These are phyloP conservation scores for Pseudolaguvia tuberculata DNA, from an alignment of 2,113 vertebrate species.

Conservation along the genomic window DNA sequence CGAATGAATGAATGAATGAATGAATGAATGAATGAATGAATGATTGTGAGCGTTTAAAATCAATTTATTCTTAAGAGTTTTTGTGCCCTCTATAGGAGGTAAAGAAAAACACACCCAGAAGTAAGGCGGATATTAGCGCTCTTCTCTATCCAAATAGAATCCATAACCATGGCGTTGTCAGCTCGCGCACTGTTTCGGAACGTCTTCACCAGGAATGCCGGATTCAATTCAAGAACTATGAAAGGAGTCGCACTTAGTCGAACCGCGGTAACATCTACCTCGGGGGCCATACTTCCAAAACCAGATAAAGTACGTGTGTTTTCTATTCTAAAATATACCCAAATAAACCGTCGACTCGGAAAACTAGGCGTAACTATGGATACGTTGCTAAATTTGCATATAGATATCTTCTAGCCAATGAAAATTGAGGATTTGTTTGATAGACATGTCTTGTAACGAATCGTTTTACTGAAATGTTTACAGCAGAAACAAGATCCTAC, in stretches of 20 bases:
- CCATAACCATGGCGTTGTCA: slow-evolving; percentile 35
- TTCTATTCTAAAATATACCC: neutral
- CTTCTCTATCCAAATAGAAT: neutral
- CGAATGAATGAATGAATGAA: too few species aligned
- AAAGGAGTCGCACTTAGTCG: slow-evolving; percentile 12
- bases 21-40: too few species aligned
- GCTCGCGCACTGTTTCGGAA: neutral
- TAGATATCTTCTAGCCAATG: slow-evolving; percentile 20
- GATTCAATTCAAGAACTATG: slow-evolving; percentile 10
- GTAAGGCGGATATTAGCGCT: neutral
- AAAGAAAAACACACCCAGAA: too few species aligned
- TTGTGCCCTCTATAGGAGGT: neutral
- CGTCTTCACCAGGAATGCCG: slow-evolving; percentile 4
- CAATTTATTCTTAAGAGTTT: too few species aligned
- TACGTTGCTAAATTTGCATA: neutral
- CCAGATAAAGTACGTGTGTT: slow-evolving; percentile 34
- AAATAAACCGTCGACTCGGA: neutral
- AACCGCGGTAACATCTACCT: slow-evolving; percentile 25
- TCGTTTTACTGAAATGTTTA: neutral
- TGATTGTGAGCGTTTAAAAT: too few species aligned
- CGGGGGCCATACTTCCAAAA: slow-evolving; percentile 40
- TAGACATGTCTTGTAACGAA: neutral
- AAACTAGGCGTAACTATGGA: neutral
- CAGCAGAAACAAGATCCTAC: neutral
- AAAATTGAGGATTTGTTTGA: slow-evolving; percentile 1